A percentile compares a stretch with the other conserved stretches of the same genome.
Conservation (phyloP, 2,888 invertebrate genomes). For the Hyposoter didymator region DNA sequence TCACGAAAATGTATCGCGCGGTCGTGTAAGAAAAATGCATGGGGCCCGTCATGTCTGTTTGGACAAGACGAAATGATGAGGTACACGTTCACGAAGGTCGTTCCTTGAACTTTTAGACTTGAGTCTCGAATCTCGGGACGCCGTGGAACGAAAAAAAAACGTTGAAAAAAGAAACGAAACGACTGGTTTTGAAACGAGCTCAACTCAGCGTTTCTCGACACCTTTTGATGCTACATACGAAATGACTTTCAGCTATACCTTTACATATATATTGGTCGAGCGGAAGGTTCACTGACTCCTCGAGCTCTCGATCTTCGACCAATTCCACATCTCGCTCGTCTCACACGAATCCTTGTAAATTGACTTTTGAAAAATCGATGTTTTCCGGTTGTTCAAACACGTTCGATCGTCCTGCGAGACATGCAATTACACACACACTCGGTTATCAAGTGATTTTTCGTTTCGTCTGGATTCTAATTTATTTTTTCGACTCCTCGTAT, state of each 20-base stretch:
- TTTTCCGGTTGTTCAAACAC: background rate
- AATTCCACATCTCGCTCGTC: conserved; percentile 21
- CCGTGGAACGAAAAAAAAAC: conserved; percentile 33
- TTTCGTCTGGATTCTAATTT: background rate
- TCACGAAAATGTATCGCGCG: conserved; percentile 13
- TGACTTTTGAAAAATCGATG: conserved; percentile 27
- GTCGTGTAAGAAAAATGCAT: conserved; percentile 29
- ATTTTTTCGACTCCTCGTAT: background rate
- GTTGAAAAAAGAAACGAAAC: conserved; percentile 42
- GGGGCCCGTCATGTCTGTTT: conserved; percentile 33
- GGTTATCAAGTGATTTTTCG: background rate
- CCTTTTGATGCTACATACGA: conserved; percentile 56
- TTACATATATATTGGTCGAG: conserved; percentile 9
- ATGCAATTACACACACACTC: background rate
- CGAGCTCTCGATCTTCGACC: conserved; percentile 40
- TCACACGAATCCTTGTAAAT: conserved; percentile 39
- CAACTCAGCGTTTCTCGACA: conserved; percentile 42
- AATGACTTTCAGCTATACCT: conserved; percentile 48
- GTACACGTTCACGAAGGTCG: conserved; percentile 74
- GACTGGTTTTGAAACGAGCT: conserved; percentile 60
- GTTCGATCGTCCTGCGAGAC: background rate
- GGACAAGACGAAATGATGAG: conserved; percentile 53
- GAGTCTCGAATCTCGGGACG: conserved; percentile 58
- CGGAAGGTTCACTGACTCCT: conserved; percentile 57
- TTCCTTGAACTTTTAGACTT: conserved; percentile 73